Evolutionary conservation across 1,140 invertebrate species (phyloP).

Genomic region (Octopus sinensis): DNA sequence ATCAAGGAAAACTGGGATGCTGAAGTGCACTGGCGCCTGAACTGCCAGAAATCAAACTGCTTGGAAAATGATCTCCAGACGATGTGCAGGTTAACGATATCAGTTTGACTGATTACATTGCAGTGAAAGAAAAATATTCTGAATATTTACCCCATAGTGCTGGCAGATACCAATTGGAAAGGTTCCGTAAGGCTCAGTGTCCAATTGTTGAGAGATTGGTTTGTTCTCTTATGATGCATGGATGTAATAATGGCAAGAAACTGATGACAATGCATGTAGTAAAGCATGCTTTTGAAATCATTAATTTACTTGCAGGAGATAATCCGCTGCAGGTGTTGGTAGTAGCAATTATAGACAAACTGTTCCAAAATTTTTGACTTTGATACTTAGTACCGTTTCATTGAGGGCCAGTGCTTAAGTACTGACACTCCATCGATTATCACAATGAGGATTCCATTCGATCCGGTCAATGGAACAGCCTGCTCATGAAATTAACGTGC

Average conservation of each 20-base stretch:
- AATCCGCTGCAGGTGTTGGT: slow-evolving; percentile 58
- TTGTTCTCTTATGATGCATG: slow-evolving; percentile 99
- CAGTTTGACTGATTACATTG: slow-evolving; percentile 97
- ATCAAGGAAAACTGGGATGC: slow-evolving; percentile 42
- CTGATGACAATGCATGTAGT: slow-evolving; percentile 98
- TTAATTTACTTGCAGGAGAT: slow-evolving; percentile 95
- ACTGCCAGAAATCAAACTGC: slow-evolving; percentile 86
- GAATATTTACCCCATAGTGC: slow-evolving; percentile 98
- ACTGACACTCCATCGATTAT: too few relatives aligned
- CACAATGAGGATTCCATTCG: too few relatives aligned
- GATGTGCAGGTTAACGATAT: slow-evolving; percentile 98
- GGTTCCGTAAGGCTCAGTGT: slow-evolving; percentile 98
- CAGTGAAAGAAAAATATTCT: slow-evolving; percentile 90
- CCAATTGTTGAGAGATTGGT: slow-evolving; percentile 98
- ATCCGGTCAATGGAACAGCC: too few relatives aligned
- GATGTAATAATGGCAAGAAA: slow-evolving; percentile 99
- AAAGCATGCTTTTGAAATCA: slow-evolving; percentile 99
- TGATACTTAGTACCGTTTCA: too few relatives aligned
- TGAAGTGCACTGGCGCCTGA: slow-evolving; percentile 41
- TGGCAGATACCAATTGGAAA: slow-evolving; percentile 95
- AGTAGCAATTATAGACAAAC: neutral
- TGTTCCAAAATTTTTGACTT: too few relatives aligned
- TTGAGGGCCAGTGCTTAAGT: too few relatives aligned
- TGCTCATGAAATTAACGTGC: too few relatives aligned
- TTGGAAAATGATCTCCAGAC: slow-evolving; percentile 95